These are phyloP conservation scores for Poecilia latipinna DNA, from an alignment of 2,113 vertebrate species.

Conservation along the genomic window DNA sequence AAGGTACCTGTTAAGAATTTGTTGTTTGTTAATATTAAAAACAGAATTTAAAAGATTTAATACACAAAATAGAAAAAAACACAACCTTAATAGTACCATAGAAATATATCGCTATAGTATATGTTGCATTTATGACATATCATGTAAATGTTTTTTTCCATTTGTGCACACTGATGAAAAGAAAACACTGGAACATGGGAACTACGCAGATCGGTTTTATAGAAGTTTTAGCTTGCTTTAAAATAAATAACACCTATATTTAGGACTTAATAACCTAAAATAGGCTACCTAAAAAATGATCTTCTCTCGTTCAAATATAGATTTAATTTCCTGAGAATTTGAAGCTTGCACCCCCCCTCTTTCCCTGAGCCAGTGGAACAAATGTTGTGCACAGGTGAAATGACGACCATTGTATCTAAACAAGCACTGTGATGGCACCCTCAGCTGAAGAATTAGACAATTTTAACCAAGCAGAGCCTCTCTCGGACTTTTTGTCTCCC, in stretches of 20 bases:
- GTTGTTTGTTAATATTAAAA: background rate
- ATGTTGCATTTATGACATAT: background rate
- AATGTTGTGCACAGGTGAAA: conserved; percentile 6
- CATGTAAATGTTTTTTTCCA: background rate
- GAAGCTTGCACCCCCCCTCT: background rate
- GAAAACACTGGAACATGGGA: background rate
- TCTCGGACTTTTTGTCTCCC: conserved; percentile 12
- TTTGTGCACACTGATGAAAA: background rate
- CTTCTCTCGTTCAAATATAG: background rate
- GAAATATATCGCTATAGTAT: no score
- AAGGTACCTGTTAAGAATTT: no score
- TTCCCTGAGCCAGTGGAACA: background rate
- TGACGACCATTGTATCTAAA: conserved; percentile 35
- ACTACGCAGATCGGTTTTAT: background rate
- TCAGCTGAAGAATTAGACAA: conserved; percentile 47
- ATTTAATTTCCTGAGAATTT: background rate
- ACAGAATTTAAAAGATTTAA: background rate
- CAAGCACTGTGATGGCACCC: conserved; percentile 43
- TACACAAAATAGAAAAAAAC: background rate
- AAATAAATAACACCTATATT: background rate
- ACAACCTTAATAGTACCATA: background rate
- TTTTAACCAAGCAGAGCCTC: conserved; percentile 27
- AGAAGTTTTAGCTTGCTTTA: background rate
- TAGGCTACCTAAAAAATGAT: background rate
- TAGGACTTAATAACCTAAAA: no score